These are phyloP conservation scores for Platypus cylindrus DNA, from an alignment of 2,888 invertebrate genomes.

Conservation along the genomic window DNA sequence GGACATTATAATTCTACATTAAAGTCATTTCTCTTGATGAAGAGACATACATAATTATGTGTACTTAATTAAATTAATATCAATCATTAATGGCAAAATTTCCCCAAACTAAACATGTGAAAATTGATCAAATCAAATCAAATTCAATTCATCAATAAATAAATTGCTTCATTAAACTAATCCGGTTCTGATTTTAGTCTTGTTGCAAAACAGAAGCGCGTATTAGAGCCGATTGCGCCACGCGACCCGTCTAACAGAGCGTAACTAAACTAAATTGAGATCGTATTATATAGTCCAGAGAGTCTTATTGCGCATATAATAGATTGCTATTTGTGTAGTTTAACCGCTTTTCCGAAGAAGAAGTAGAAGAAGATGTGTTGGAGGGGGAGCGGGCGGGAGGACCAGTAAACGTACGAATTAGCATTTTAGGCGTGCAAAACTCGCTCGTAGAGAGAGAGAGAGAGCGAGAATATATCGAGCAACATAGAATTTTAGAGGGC, in stretches of 20 bases:
- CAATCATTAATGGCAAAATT: no score
- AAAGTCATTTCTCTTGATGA: no score
- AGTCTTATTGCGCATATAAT: constrained; percentile 40
- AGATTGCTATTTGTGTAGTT: constrained; percentile 40
- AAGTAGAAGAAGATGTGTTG: constrained; percentile 24
- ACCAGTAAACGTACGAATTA: constrained; percentile 15
- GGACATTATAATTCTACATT: no score
- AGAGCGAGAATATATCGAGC: no score
- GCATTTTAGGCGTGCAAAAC: constrained; percentile 15
- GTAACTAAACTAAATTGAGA: constrained; percentile 42
- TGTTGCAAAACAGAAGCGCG: constrained; percentile 5
- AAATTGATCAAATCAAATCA: no score
- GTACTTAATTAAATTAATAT: no score
- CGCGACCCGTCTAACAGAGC: constrained; percentile 40
- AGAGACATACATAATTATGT: no score
- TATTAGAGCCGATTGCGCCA: constrained; percentile 23
- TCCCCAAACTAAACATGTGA: no score
- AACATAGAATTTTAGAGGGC: no score
- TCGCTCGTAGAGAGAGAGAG: no score
- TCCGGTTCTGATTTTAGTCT: constrained; percentile 25
- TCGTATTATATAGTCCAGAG: constrained; percentile 39
- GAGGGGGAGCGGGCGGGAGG: no score
- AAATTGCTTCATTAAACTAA: constrained; percentile 3
- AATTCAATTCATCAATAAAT: no score
- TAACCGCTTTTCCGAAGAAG: constrained; percentile 37